These are phyloP conservation scores for Tetanocera ferruginea DNA, from an alignment of 2,888 invertebrate species.

Conservation along the genomic window DNA sequence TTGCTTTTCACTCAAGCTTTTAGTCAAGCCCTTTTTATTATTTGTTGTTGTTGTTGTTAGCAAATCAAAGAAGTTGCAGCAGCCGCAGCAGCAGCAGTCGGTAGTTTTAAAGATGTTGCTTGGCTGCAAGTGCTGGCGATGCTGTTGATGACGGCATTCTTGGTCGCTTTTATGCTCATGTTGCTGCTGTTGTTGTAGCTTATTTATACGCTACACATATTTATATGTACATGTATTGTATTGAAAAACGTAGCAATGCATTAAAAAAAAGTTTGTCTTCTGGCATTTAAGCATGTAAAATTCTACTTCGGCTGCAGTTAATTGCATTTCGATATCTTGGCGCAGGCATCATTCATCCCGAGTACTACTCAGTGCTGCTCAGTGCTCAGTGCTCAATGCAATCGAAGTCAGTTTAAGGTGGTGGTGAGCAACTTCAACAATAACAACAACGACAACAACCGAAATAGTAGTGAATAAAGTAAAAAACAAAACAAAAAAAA, in stretches of 20 bases:
- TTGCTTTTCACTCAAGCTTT: neutral
- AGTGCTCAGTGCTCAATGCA: neutral
- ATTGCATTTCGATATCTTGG: slow-evolving; percentile 69
- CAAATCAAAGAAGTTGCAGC: slow-evolving; percentile 8
- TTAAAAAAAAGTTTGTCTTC: slow-evolving; percentile 35
- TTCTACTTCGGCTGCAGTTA: slow-evolving; percentile 51
- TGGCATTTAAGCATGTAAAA: slow-evolving; percentile 43
- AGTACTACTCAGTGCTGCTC: neutral
- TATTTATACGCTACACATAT: slow-evolving; percentile 8
- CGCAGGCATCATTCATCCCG: slow-evolving; percentile 63
- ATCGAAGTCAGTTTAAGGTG: neutral
- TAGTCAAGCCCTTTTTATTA: slow-evolving; percentile 32
- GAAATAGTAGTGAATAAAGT: neutral
- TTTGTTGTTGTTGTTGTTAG: slow-evolving; percentile 50
- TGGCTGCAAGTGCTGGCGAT: neutral
- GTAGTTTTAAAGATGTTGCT: neutral
- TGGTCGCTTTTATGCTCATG: neutral
- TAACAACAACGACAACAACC: slow-evolving; percentile 1
- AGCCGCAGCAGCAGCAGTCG: neutral
- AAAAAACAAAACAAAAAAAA: slow-evolving; percentile 5
- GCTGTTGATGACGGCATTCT: slow-evolving; percentile 10
- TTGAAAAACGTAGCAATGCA: neutral
- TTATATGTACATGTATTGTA: neutral
- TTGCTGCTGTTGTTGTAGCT: slow-evolving; percentile 20
- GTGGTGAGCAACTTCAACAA: neutral